Percentiles rank a stretch among this genome's conserved stretches.
phyloP scores from a whole-genome alignment of 2,888 invertebrate genomes.

The Periphyllus acericola region DNA sequence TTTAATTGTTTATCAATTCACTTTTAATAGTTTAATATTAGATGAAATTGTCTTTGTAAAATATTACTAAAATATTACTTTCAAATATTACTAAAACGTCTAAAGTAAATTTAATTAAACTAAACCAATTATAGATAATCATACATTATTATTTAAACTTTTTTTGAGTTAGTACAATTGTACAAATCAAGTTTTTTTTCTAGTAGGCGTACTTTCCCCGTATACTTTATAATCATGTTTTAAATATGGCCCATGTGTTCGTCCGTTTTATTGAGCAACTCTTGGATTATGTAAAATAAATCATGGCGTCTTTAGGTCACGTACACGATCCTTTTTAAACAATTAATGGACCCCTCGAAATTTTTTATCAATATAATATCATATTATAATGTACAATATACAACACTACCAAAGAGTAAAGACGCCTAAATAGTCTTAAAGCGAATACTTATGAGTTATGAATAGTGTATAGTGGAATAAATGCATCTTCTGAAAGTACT shows the following conservation, averaged over 20 bases:
- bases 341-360: background rate
- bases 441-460: constrained; percentile 6
- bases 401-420: background rate
- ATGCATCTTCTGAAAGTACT: background rate
- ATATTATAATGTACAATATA: background rate
- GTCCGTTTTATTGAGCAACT: constrained; percentile 18
- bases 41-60: too few species aligned
- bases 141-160: background rate
- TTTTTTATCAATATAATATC: background rate
- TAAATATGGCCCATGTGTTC: background rate
- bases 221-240: background rate
- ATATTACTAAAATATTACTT: too few species aligned
- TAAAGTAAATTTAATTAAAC: background rate
- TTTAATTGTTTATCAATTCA: background rate
- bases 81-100: background rate
- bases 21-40: background rate
- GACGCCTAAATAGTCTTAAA: background rate
- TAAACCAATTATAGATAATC: background rate
- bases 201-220: background rate
- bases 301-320: constrained; percentile 34
- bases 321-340: constrained; percentile 16
- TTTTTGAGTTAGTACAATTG: background rate
- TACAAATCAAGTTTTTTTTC: background rate
- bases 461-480: background rate
- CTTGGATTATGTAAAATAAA: constrained; percentile 42